A percentile compares a stretch with the other conserved stretches of the same genome.
phyloP scores from a whole-genome alignment of 2,113 vertebrate species.

The Upupa epops region DNA sequence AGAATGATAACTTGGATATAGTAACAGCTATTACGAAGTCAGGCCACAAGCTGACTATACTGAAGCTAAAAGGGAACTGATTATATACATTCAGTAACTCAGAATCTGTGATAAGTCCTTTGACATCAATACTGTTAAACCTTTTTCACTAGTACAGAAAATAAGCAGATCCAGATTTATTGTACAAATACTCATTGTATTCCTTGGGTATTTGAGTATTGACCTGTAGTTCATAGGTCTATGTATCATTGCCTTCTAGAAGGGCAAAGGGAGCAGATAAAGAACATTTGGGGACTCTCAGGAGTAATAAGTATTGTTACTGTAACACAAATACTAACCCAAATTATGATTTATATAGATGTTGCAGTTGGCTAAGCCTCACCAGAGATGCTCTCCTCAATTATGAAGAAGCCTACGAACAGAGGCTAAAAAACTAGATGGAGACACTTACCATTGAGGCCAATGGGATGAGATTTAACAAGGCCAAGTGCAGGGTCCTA shows the following conservation, averaged over 20 bases:
- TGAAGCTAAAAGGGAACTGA: neutral
- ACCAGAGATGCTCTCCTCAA: too few species aligned
- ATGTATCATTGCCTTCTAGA: neutral
- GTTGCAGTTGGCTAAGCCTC: too few species aligned
- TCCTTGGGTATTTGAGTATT: neutral
- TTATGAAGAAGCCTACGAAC: too few species aligned
- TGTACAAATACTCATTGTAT: neutral
- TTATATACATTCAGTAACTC: neutral
- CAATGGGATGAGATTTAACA: too few species aligned
- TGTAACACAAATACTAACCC: too few species aligned
- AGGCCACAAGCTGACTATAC: neutral
- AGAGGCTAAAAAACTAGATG: too few species aligned
- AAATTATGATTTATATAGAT: too few species aligned
- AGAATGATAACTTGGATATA: neutral
- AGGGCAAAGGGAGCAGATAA: neutral
- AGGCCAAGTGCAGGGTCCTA: too few species aligned
- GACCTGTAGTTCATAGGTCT: neutral
- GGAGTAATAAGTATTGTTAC: too few species aligned
- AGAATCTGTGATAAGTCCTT: neutral
- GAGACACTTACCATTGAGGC: too few species aligned
- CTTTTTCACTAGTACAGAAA: neutral
- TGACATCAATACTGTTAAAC: neutral
- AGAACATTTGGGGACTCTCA: neutral
- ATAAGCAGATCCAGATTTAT: neutral
- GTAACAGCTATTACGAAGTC: neutral